These are phyloP conservation scores for Sinhomidia bicolor DNA, from an alignment of 2,888 invertebrate species.

Conservation along the genomic window DNA sequence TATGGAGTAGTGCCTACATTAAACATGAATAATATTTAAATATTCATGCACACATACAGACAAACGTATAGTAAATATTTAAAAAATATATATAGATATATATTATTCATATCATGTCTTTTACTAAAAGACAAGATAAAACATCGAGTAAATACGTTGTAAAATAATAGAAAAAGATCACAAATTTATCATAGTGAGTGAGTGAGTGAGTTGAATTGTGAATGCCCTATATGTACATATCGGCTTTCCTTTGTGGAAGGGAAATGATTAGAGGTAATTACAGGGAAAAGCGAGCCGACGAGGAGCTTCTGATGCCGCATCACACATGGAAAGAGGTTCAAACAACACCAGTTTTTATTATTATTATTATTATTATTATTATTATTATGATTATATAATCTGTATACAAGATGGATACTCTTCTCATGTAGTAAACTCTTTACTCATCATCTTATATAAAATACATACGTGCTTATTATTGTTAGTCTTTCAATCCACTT, in stretches of 20 bases:
- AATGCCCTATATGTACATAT: constrained; percentile 80
- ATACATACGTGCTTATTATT: not conserved
- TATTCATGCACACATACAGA: not conserved
- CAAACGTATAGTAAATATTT: constrained; percentile 8
- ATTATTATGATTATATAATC: constrained; percentile 71
- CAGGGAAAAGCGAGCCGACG: constrained; percentile 81
- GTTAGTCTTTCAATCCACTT: constrained; percentile 64
- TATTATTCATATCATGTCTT: constrained; percentile 63
- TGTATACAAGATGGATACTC: constrained; percentile 59
- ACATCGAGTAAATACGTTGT: constrained; percentile 62
- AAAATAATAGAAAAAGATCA: constrained; percentile 71
- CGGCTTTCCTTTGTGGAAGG: constrained; percentile 81
- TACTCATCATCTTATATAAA: not conserved
- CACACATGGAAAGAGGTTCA: constrained; percentile 80
- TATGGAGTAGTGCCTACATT: not conserved
- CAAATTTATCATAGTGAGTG: constrained; percentile 67
- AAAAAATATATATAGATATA: constrained; percentile 14
- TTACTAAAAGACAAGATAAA: constrained; percentile 47
- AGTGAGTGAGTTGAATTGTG: constrained; percentile 73
- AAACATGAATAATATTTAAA: not conserved
- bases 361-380: constrained; percentile 69
- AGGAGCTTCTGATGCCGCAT: constrained; percentile 80
- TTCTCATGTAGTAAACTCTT: constrained; percentile 1
- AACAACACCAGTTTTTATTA: constrained; percentile 77
- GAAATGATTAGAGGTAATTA: constrained; percentile 81